phyloP scores from a whole-genome alignment of 1,140 invertebrate genomes.

The Drosophila orena region DNA sequence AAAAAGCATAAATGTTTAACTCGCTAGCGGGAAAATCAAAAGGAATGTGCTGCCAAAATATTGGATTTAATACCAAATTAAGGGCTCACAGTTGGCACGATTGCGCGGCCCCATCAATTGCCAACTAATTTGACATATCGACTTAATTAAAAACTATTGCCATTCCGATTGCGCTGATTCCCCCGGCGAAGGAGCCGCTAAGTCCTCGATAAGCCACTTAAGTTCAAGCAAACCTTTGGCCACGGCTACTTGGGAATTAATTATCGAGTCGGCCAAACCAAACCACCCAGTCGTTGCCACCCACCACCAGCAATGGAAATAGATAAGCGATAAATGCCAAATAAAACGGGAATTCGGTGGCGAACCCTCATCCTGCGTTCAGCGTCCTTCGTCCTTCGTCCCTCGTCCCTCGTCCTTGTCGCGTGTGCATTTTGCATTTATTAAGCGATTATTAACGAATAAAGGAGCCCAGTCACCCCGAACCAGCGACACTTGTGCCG shows the following conservation, averaged over 20 bases:
- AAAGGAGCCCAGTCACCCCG: constrained; percentile 51
- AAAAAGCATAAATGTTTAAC: no score
- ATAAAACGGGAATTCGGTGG: constrained; percentile 51
- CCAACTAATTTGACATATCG: constrained; percentile 76
- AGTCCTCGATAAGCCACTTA: constrained; percentile 68
- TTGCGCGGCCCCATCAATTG: constrained; percentile 43
- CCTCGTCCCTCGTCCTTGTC: constrained; percentile 12
- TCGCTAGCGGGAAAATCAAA: neutral
- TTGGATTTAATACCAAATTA: neutral
- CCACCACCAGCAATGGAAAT: constrained; percentile 58
- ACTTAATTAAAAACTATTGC: constrained; percentile 70
- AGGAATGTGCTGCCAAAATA: neutral
- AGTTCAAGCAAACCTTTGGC: constrained; percentile 9
- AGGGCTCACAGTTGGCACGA: neutral
- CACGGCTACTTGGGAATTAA: constrained; percentile 67
- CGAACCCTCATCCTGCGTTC: constrained; percentile 1
- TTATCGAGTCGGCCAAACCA: constrained; percentile 59
- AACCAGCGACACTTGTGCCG: constrained; percentile 45
- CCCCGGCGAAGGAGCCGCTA: constrained; percentile 4
- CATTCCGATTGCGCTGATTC: neutral
- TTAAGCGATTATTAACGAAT: constrained; percentile 85
- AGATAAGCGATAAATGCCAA: constrained; percentile 79
- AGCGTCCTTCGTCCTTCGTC: constrained; percentile 2
- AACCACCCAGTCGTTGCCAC: constrained; percentile 1
- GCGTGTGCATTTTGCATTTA: constrained; percentile 83